Conservation (phyloP, 1,140 invertebrate genomes). For the Nephotettix cincticeps region DNA sequence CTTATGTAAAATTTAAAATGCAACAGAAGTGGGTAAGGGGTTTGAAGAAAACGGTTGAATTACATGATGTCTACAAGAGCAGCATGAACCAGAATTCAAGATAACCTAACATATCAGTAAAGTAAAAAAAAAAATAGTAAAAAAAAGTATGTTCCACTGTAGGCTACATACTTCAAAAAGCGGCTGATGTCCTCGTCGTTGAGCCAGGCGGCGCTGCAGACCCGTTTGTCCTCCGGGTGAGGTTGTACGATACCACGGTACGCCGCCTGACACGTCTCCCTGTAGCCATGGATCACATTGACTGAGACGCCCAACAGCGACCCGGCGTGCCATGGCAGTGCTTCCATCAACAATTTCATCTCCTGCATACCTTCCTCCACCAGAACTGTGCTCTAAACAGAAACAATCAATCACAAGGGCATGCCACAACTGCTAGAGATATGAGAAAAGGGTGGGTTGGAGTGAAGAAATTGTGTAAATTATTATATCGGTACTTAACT, state of each 20-base stretch:
- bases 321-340: slow-evolving; percentile 69
- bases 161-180: slow-evolving; percentile 73
- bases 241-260: slow-evolving; percentile 77
- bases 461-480: too few relatives aligned
- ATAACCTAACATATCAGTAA: too few relatives aligned
- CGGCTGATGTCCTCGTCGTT: slow-evolving; percentile 93
- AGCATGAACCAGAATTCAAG: too few relatives aligned
- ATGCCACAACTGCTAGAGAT: too few relatives aligned
- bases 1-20: too few relatives aligned
- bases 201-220: slow-evolving; percentile 88
- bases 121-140: too few relatives aligned
- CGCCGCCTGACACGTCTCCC: slow-evolving; percentile 71
- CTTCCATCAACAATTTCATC: slow-evolving; percentile 65
- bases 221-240: slow-evolving; percentile 74
- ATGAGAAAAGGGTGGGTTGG: too few relatives aligned
- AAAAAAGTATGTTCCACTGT: too few relatives aligned
- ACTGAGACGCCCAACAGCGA: slow-evolving; percentile 68
- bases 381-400: slow-evolving; percentile 65
- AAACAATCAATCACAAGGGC: slow-evolving; percentile 19
- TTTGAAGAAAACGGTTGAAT: too few relatives aligned
- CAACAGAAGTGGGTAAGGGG: too few relatives aligned
- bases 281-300: slow-evolving; percentile 68
- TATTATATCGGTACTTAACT: too few relatives aligned
- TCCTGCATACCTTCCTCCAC: slow-evolving; percentile 70
- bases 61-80: too few relatives aligned